Base-by-base conservation (phyloP, 1,140 invertebrate species). In the Physella acuta region DNA sequence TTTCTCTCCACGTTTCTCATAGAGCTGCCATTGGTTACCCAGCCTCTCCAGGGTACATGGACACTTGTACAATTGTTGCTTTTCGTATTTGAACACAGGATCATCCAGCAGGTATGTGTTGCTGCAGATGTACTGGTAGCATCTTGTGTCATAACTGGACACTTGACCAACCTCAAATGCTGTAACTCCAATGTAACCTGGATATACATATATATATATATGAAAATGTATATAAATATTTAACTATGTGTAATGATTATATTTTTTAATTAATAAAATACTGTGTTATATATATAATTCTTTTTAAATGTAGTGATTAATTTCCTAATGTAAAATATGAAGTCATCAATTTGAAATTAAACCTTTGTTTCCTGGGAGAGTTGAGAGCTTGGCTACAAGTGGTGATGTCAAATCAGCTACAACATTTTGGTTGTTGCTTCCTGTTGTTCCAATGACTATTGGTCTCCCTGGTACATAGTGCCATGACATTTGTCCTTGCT, bases 91-190 rank as follows among this genome's bases (percentile, higher is more conserved):
- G 24, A 31, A 56, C 17, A 56, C 33, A n/a, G 53, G 53, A n/a
- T 56, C 26, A 14, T 26, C 3, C 26, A 56, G 28, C 1, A 56
- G 28, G 33, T 56, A 26, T 3, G 53, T 31, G 33, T 56, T 26
- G 53, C 53, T 56, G 53, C 53, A 56, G 26, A 56, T 31, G 33
- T 56, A 56, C n/a, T 56, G 28, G n/a, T 56, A 31, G 20, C 53
- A 56, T 31, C 33, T 56, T 31, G 28, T 26, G 26, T 56, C 26
- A 5, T 26, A 20, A 3, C 53, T 31, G 11, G 8, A 16, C 2
- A 31, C 28, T 31, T 31, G 28, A 31, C 53, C 53, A 2, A 56
- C 53, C 33, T 56, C 33, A 31, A 31, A 56, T 30, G 53, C 33
- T 31, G 26, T 31, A 2, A 56, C 53, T 30, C 53, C 53, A 56